phyloP scores from a whole-genome alignment of 2,888 invertebrate genomes.

The Alsophila aescularia region DNA sequence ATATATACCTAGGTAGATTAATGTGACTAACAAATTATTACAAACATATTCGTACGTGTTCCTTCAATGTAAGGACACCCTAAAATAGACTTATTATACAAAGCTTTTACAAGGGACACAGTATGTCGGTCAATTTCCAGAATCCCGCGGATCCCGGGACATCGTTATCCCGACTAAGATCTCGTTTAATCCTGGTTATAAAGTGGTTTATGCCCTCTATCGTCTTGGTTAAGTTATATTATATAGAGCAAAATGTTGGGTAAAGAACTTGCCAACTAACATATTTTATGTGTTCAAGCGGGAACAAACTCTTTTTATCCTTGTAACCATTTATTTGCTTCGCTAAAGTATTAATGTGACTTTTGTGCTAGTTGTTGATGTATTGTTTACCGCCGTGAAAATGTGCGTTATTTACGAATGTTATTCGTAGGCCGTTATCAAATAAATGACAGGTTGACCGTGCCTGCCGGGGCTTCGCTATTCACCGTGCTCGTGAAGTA shows the following conservation, averaged over 20 bases:
- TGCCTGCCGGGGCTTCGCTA: no score
- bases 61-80: background rate
- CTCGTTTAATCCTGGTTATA: constrained; percentile 53
- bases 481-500: no score
- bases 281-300: constrained; percentile 1
- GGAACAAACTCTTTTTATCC: background rate
- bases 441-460: no score
- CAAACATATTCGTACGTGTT: background rate
- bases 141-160: constrained; percentile 44
- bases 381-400: no score
- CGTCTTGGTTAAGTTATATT: constrained; percentile 36
- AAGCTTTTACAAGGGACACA: constrained; percentile 50
- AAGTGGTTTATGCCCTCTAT: constrained; percentile 55
- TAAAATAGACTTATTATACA: background rate
- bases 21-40: no score
- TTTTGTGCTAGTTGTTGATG: no score
- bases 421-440: no score
- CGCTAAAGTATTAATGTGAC: no score
- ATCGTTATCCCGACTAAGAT: constrained; percentile 45
- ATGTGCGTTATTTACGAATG: no score
- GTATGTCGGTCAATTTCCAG: constrained; percentile 52
- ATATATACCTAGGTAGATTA: no score
- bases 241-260: constrained; percentile 35
- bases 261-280: constrained; percentile 32
- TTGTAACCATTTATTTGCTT: background rate